Evolutionary conservation across 2,888 invertebrate species (phyloP).

Genomic region (Latrodectus elegans): DNA sequence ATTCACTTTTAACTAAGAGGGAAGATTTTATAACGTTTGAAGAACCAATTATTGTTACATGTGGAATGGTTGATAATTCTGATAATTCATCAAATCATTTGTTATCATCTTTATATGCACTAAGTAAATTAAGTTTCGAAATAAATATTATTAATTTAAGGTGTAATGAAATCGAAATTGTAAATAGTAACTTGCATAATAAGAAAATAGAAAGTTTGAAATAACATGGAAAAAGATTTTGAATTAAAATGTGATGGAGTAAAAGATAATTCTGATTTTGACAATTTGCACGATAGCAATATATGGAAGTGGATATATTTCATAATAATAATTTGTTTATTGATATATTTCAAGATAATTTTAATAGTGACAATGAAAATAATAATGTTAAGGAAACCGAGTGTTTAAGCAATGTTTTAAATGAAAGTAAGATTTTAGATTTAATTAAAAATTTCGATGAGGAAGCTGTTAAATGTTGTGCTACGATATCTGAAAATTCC

Average conservation of each 20-base stretch:
- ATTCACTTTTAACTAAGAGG: background rate
- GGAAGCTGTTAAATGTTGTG: too few species aligned
- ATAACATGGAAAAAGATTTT: background rate
- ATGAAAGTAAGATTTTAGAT: too few species aligned
- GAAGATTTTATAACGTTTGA: background rate
- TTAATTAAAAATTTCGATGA: too few species aligned
- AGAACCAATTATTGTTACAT: background rate
- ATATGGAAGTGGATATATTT: background rate
- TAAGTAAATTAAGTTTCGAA: background rate
- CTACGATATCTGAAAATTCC: too few species aligned
- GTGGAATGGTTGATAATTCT: background rate
- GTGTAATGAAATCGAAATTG: background rate
- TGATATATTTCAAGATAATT: too few species aligned
- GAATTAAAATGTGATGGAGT: background rate
- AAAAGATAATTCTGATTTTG: background rate
- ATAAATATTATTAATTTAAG: too few species aligned
- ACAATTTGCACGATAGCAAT: background rate
- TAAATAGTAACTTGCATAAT: background rate
- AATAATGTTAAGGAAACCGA: too few species aligned
- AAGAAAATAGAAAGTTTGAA: background rate
- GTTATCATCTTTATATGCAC: background rate
- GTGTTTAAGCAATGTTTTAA: too few species aligned
- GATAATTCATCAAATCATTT: background rate
- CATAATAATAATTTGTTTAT: too few species aligned
- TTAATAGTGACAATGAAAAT: too few species aligned